Evolutionary conservation across 2,888 invertebrate species (phyloP), one percentile per base, ranked within the genome.

Genomic region (Calameuta filiformis): DNA sequence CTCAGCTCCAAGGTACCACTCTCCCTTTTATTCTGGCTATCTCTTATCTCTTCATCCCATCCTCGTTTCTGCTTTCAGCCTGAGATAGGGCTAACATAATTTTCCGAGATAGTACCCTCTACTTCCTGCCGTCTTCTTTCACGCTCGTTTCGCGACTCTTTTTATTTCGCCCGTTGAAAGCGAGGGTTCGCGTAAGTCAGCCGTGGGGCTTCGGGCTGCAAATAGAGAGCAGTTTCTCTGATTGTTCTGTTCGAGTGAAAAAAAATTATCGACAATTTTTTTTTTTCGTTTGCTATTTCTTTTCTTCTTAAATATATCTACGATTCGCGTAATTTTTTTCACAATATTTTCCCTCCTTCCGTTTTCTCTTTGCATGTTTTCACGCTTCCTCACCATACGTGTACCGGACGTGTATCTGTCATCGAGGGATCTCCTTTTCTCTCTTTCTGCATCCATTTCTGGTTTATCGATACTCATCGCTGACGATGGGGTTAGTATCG

Each of bases 41-140:
- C 87, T 85, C 85, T 82, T 86, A 87, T 88, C 88, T 86, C 83
- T 81, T 80, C 79, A 80, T 83, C 83, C 83, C 85, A 86, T 87
- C 84, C 87, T 86, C 85, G 85, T 84, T 86, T 85, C 85, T 85
- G 83, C 84, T 88, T 88, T 84, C 85, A 87, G 82, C 80, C 85
- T 85, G 82, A 89, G 87, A 88, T 89, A 89, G 88, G 86, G 78
- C 87, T 85, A 88, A 90, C 88, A 90, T 89, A 89, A 89, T 89
- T 89, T 89, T 89, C 86, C 88, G 81, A 88, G 89, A 90, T 89
- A 89, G 87, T 86, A n/a, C 35, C 35, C 77, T 75, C 78, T 68
- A 68, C 35, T 79, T 80, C 73, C 76, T 79, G 74, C 73, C 73
- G 37, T 30, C 78, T 74, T 68, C 77, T 76, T 79, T 76, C 77